A percentile compares a stretch with the other conserved stretches of the same genome.
Conservation (phyloP, 2,113 vertebrate genomes). For the Gymnogyps californianus region DNA sequence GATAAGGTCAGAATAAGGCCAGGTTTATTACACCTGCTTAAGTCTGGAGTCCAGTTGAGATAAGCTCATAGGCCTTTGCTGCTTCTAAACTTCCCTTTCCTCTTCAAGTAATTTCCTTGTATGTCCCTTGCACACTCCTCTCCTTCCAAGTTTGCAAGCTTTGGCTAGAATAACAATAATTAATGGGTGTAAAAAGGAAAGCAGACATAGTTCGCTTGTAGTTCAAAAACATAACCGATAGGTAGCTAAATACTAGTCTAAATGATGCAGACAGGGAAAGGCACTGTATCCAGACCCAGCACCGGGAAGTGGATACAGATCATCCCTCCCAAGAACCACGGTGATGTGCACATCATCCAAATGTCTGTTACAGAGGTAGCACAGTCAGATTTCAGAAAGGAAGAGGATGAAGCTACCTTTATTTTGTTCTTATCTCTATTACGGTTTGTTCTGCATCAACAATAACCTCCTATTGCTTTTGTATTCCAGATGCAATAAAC, state of each 20-base stretch:
- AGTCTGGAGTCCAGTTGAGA: background rate
- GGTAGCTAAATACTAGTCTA: background rate
- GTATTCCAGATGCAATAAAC: background rate
- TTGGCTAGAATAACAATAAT: background rate
- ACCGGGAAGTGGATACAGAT: background rate
- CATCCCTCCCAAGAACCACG: background rate
- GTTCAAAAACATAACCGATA: background rate
- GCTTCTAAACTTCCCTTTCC: background rate
- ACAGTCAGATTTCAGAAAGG: background rate
- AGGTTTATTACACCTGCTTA: background rate
- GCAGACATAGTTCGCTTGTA: background rate
- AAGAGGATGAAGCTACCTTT: background rate
- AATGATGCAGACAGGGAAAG: background rate
- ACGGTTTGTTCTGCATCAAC: background rate
- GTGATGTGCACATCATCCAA: background rate
- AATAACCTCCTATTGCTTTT: background rate
- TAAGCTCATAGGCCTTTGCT: background rate
- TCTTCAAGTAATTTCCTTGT: background rate
- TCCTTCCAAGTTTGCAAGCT: background rate
- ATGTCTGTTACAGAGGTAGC: background rate
- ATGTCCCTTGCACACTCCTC: background rate
- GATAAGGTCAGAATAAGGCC: background rate
- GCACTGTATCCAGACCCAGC: background rate
- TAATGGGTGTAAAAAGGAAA: background rate
- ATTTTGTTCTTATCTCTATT: background rate